A percentile compares a stretch with the other conserved stretches of the same genome.
phyloP scores from a whole-genome alignment of 2,113 vertebrate genomes.

The Coturnix japonica region DNA sequence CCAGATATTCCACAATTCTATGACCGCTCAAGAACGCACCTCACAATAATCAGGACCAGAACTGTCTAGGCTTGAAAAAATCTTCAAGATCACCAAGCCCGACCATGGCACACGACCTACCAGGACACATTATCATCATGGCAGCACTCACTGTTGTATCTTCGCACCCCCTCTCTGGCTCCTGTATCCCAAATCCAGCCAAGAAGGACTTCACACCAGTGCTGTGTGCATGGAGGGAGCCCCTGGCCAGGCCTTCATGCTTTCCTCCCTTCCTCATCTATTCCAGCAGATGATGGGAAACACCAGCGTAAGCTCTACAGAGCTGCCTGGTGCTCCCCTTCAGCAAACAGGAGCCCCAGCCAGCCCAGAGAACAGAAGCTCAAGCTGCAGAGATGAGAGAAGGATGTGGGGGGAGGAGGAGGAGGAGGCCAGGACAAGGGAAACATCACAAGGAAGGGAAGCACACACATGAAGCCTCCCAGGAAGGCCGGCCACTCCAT shows the following conservation, averaged over 20 bases:
- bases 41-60: background rate
- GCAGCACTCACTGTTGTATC: fast-evolving
- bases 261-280: background rate
- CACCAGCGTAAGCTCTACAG: conserved; percentile 19
- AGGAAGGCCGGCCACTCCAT: background rate
- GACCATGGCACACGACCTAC: background rate
- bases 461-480: background rate
- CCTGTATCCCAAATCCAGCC: background rate
- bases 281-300: conserved; percentile 1
- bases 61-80: background rate
- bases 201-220: background rate
- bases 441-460: background rate
- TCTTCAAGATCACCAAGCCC: background rate
- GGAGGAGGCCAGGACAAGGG: conserved; percentile 43
- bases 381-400: conserved; percentile 28
- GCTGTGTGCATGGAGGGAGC: background rate
- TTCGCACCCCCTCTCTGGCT: background rate
- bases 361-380: conserved; percentile 17
- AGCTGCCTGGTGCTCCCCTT: conserved; percentile 15
- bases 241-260: background rate
- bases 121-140: background rate
- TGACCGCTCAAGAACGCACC: background rate
- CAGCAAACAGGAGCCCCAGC: conserved; percentile 31
- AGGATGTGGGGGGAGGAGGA: background rate
- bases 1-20: background rate